Evolutionary conservation across 2,888 invertebrate species (phyloP).

Genomic region (Nezara viridula): DNA sequence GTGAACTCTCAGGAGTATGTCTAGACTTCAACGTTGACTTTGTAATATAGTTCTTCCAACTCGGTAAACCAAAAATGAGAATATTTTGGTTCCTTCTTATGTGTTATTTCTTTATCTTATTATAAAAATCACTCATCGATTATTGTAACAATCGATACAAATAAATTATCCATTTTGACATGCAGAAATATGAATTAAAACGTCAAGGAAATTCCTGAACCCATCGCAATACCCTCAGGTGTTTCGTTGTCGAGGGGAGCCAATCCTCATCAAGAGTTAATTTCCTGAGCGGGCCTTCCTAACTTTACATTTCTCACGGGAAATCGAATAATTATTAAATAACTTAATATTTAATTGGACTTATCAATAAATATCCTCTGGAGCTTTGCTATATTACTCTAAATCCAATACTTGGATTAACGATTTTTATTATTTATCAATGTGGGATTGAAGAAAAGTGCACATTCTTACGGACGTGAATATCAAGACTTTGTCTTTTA

Average conservation of each 20-base stretch:
- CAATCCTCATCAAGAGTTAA: slow-evolving; percentile 15
- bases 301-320: slow-evolving; percentile 27
- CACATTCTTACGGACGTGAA: too few species aligned
- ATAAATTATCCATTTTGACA: too few species aligned
- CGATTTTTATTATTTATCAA: too few species aligned
- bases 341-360: not conserved
- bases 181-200: not conserved
- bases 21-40: not conserved
- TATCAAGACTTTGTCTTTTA: too few species aligned
- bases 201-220: not conserved
- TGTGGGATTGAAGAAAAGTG: too few species aligned
- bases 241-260: not conserved
- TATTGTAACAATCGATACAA: too few species aligned
- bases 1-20: not conserved
- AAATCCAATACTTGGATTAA: not conserved
- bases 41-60: too few species aligned
- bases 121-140: too few species aligned
- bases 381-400: not conserved
- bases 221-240: not conserved
- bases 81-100: too few species aligned
- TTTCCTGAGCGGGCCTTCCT: slow-evolving; percentile 37
- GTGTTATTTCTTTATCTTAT: too few species aligned
- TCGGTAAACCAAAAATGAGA: too few species aligned
- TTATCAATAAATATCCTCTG: not conserved
- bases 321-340: slow-evolving; percentile 25